Conservation (phyloP, 2,113 vertebrate species). For the Phaethornis superciliosus region DNA sequence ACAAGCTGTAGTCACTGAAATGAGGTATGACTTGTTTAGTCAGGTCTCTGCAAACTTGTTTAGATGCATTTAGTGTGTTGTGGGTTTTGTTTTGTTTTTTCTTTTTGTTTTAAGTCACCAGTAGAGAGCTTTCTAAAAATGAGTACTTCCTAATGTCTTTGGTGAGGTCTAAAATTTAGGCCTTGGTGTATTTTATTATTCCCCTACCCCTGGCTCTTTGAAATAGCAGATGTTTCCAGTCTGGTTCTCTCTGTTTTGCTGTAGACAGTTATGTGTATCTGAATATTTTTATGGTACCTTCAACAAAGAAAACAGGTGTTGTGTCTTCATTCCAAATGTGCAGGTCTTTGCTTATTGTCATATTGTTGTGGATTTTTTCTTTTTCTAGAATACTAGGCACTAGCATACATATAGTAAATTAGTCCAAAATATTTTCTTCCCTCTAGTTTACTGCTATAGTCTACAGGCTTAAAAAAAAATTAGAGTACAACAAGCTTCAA, state of each 20-base stretch:
- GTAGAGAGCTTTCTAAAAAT: conserved; percentile 17
- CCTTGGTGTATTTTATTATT: background rate
- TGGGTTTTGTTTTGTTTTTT: background rate
- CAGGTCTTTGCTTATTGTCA: background rate
- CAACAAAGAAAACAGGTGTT: conserved; percentile 5
- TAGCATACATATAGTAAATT: background rate
- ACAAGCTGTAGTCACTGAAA: background rate
- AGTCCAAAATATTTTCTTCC: background rate
- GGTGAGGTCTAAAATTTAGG: background rate
- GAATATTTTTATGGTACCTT: background rate
- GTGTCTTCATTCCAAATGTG: background rate
- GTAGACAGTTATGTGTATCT: background rate
- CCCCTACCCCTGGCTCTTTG: background rate
- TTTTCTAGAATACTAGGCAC: background rate
- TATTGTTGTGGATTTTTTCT: no score
- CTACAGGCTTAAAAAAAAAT: no score
- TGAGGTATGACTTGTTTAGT: conserved; percentile 3
- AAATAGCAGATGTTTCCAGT: conserved; percentile 20
- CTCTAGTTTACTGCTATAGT: no score
- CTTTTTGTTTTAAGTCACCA: background rate
- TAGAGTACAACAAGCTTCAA: background rate
- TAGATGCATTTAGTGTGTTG: background rate
- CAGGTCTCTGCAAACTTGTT: conserved; percentile 6
- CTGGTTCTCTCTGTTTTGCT: background rate
- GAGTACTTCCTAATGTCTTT: background rate